phyloP scores from a whole-genome alignment of 2,797 vertebrate genomes.

The Pangasius sanitwongsei region DNA sequence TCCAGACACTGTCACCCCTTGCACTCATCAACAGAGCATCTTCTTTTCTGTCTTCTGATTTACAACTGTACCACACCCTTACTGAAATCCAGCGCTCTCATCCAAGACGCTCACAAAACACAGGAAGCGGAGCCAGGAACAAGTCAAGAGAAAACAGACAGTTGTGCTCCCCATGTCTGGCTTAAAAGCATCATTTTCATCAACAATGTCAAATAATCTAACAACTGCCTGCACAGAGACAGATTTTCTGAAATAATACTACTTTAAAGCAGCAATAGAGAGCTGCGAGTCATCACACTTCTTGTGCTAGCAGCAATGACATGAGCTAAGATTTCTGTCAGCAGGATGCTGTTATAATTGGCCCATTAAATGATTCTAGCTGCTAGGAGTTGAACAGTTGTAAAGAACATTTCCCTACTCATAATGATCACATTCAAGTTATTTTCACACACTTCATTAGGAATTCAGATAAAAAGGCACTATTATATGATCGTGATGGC shows the following conservation, averaged over 20 bases:
- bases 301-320: slow-evolving; percentile 10
- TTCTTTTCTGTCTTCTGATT: slow-evolving; percentile 27
- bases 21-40: not conserved
- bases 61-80: slow-evolving; percentile 33
- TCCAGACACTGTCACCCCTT: slow-evolving; percentile 20
- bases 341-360: slow-evolving; percentile 11
- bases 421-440: slow-evolving; percentile 24
- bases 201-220: not conserved
- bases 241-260: not conserved
- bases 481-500: not conserved
- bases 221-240: not conserved
- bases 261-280: not conserved
- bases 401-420: slow-evolving; percentile 14
- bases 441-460: slow-evolving; percentile 28
- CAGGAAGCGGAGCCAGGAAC: not conserved
- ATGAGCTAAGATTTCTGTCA: slow-evolving; percentile 13
- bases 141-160: not conserved
- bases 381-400: slow-evolving; percentile 13
- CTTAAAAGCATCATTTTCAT: slow-evolving; percentile 16
- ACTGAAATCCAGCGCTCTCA: slow-evolving; percentile 2
- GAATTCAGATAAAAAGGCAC: not conserved
- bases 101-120: not conserved
- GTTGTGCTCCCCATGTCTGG: not conserved
- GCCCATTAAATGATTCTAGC: slow-evolving; percentile 11
- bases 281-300: not conserved